Percentiles rank a stretch among this genome's conserved stretches.
Conservation (phyloP, 2,797 vertebrate species). For the Phataginus tetradactyla region DNA sequence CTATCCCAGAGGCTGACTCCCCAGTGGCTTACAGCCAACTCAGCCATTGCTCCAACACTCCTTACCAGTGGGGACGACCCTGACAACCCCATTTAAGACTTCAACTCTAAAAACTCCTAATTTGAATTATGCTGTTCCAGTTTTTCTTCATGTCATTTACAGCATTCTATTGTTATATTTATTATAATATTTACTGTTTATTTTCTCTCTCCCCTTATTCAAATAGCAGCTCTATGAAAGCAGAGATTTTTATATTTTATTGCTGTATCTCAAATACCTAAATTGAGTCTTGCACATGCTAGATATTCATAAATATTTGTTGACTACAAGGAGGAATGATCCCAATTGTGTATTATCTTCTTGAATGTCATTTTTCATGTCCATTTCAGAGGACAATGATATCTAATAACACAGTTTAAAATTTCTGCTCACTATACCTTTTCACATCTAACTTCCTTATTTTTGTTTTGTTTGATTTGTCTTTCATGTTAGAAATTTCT, state of each 20-base stretch:
- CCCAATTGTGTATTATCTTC: background rate
- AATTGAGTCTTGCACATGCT: background rate
- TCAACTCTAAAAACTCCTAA: background rate
- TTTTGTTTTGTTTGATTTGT: background rate
- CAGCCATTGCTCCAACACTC: background rate
- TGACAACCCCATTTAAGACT: background rate
- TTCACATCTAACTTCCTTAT: background rate
- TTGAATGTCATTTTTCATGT: background rate
- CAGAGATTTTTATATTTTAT: background rate
- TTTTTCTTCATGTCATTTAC: background rate
- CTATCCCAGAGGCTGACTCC: background rate
- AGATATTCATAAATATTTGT: background rate
- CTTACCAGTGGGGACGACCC: background rate
- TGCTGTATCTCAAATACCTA: background rate
- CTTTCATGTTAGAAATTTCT: background rate
- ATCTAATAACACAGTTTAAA: background rate
- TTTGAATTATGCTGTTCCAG: background rate
- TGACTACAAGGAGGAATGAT: background rate
- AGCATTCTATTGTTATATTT: background rate
- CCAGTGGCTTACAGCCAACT: background rate
- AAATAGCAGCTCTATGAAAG: background rate
- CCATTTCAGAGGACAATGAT: background rate
- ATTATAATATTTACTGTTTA: background rate
- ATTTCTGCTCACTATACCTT: background rate
- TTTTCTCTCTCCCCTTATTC: background rate